Base-by-base conservation (phyloP, 2,888 invertebrate species). In the Leucophenga maculata region DNA sequence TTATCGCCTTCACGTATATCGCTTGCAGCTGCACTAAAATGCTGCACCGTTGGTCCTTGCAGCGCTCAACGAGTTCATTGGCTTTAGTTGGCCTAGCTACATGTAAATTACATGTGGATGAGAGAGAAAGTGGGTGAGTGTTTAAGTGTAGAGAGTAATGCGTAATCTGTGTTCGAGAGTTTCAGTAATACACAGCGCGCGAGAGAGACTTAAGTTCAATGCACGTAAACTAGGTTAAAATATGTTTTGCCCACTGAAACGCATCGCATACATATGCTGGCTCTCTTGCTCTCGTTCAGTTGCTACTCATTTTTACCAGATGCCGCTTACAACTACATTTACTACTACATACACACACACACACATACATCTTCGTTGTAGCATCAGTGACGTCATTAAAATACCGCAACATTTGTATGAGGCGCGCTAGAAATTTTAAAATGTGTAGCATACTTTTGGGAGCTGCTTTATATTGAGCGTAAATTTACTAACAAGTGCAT, bases 181-280 rank as follows among this genome's bases (percentile, higher is more conserved):
- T 39, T 39, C 3, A 39, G 8, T 8, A 39, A 39, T 11, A 39
- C 8, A 39, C 1, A 39, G 11, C 3, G 39, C 3, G 39, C 3
- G 8, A 8, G 39, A 39, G 39, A 8, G 8, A 39, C 1, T 39
- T 26, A 64, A 50, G 80, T 80, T 80, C 80, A 80, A 78, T 74
- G 80, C 66, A 77, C 80, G 77, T 65, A 77, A 80, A 78, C 72
- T 80, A 78, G 80, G 80, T 80, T 80, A 79, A 72, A 68, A 74
- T 74, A 68, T 69, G 72, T 55, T 65, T 26, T 16, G 13, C 26
- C n/a, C 55, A 22, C 39, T 32, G 16, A 11, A 22, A 62, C 32
- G 46, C 20, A 18, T 39, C 16, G 16, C 11, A 39, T 39, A 14
- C 32, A 39, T 11, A 11, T 39, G 39, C 39, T 39, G 39, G 11